Percentiles rank a stretch among this genome's conserved stretches.
Evolutionary conservation across 1,140 invertebrate genomes (phyloP).

Genomic region (Cyclargus thomasi): DNA sequence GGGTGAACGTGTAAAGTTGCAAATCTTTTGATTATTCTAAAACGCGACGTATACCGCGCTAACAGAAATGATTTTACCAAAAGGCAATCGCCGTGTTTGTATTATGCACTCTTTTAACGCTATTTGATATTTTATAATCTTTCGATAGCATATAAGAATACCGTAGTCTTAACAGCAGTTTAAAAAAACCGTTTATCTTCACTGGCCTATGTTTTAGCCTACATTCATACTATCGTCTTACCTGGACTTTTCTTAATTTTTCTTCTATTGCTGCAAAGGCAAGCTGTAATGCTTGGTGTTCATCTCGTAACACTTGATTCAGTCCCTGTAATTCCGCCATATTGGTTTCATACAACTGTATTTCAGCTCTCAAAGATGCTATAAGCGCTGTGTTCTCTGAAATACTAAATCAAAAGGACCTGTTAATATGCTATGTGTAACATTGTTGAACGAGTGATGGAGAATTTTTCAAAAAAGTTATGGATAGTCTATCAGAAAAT

Average conservation of each 20-base stretch:
- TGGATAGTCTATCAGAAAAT: too few relatives aligned
- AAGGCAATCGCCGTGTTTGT: too few relatives aligned
- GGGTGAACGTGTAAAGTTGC: too few relatives aligned
- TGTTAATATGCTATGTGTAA: conserved; percentile 20
- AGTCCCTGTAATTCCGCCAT: conserved; percentile 85
- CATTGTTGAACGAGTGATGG: neutral
- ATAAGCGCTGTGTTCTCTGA: conserved; percentile 81
- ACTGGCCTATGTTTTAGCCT: neutral
- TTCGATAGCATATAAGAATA: too few relatives aligned
- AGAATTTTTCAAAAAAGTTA: too few relatives aligned
- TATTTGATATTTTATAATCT: too few relatives aligned
- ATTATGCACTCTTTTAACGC: too few relatives aligned
- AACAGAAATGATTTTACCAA: too few relatives aligned
- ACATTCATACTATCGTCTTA: conserved; percentile 45
- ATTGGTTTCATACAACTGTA: conserved; percentile 78
- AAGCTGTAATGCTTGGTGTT: conserved; percentile 94
- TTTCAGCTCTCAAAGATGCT: conserved; percentile 80
- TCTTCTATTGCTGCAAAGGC: conserved; percentile 92
- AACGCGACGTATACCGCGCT: too few relatives aligned
- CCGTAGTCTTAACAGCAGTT: too few relatives aligned
- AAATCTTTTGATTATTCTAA: too few relatives aligned
- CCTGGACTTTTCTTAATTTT: conserved; percentile 89
- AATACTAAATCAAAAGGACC: conserved; percentile 76
- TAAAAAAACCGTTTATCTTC: neutral
- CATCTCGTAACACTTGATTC: conserved; percentile 93